Evolutionary conservation across 2,797 vertebrate species (phyloP), one percentile per base, ranked within the genome.

Genomic region (Adelosebastes latens): DNA sequence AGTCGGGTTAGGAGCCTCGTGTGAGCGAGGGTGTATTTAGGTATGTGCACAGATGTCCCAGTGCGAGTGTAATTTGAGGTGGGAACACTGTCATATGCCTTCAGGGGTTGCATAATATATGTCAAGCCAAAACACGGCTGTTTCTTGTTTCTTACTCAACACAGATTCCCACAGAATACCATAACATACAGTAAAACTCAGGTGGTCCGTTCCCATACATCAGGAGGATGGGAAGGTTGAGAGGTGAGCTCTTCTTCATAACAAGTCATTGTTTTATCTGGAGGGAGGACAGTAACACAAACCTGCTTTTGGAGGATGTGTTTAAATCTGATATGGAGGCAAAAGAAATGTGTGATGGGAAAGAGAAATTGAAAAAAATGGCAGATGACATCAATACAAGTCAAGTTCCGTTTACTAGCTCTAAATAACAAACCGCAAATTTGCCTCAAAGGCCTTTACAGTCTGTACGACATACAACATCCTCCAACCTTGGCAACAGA

Each of bases 1-100:
- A 11, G 61, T 80, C 2, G 0, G 12, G 53, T 80, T 75, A 1
- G 31, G 75, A 70, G 70, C 72, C 6, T 4, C 13, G 58, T 77
- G 61, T 39, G 60, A 77, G 42, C 9, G 10, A 0, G 36, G 31
- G 49, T n/a, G 61, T 49, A 24, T 31, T 70, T 14, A 55, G 52
- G 80, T 77, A 63, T 85, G 80, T 34, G 46, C 6, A 2, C 82
- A 88, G 72, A 77, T 58, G 69, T 80, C 71, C 58, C 3, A 1
- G 61, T 62, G 81, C 32, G 18, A 46, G 76, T 70, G 90, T 86
- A 91, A 93, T 72, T 78, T 20, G 84, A 94, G 84, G 78, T 86
- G 84, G 75, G 77, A 77, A 83, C 55, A 16, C 69, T 32, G 62
- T 83, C 86, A 81, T 81, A 65, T 87, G 72, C 67, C 82, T 86